Evolutionary conservation across 1,140 invertebrate genomes (phyloP), one percentile per base, ranked within the genome.

Genomic region (Oncopodura yosiiana): DNA sequence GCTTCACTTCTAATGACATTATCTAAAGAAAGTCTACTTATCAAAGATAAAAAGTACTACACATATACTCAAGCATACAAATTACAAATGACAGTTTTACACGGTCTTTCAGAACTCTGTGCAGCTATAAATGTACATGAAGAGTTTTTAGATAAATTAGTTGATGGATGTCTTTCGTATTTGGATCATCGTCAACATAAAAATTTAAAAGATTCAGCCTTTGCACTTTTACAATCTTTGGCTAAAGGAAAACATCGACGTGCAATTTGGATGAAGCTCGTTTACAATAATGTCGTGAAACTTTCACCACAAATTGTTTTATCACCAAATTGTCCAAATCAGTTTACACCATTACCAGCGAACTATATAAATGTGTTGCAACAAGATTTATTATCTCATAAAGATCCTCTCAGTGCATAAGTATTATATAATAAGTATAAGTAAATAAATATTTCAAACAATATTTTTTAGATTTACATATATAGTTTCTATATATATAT

Each of bases 21-120:
- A 12, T 53, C 49, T 1, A 27, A 43, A 21, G 53, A 57, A 34
- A 54, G 61, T 43, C 19, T 38, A 30, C 34, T 27, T 42, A 32
- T 60, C 11, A 42, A 44, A 24, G 36, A 53, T 14, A 58, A 52
- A 38, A 45, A 52, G 11, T 60, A 60, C 42, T 63, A 58, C 48
- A 60, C 58, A 0, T 58, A 36, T 27, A 63, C 58, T 9, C 62
- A 63, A 49, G 45, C 42, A 1, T 63, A 58, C 30, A 63, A 63
- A 38, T 30, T 63, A 14, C 62, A 63, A 34, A 26, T 60, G 6
- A 51, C 39, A 8, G 26, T 63, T 19, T 43, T 53, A 1, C 32
- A 63, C 57, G 61, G 61, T 21, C 18, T 63, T 26, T 26, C 39
- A 1, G 57, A 58, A 14, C 18, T 63, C 11, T 54, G 49, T 34